These are phyloP conservation scores for Uropetala carovei DNA, from an alignment of 2,888 invertebrate species.

Conservation along the genomic window DNA sequence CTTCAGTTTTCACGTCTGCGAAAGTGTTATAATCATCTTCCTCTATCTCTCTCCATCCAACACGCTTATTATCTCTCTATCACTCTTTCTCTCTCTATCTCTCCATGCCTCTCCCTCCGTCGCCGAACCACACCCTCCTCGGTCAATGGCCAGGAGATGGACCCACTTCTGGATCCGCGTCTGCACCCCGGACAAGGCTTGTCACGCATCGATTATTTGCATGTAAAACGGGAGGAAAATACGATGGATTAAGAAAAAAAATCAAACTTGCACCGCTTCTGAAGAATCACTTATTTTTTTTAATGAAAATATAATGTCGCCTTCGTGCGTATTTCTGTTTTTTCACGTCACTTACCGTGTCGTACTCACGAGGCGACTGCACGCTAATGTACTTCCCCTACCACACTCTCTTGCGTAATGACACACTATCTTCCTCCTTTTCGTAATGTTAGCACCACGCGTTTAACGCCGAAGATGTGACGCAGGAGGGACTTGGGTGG, in stretches of 20 bases:
- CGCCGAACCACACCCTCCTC: neutral
- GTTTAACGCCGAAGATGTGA: neutral
- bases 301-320: neutral
- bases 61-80: slow-evolving; percentile 50
- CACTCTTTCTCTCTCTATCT: slow-evolving; percentile 50
- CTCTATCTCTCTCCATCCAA: slow-evolving; percentile 5
- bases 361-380: neutral
- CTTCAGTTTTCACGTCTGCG: slow-evolving; percentile 16
- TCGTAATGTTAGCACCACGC: neutral
- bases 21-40: neutral
- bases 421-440: neutral
- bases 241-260: no score
- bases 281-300: neutral
- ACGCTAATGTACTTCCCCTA: neutral
- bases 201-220: slow-evolving; percentile 52
- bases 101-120: neutral
- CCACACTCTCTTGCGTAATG: neutral
- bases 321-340: neutral
- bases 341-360: neutral
- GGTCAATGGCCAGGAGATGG: slow-evolving; percentile 18
- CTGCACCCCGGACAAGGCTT: slow-evolving; percentile 61
- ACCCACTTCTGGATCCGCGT: slow-evolving; percentile 58
- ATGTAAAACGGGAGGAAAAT: slow-evolving; percentile 38
- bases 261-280: neutral
- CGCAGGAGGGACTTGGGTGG: neutral